Evolutionary conservation across 2,888 invertebrate genomes (phyloP), one percentile per base, ranked within the genome.

Genomic region (Cheilosia scutellata): DNA sequence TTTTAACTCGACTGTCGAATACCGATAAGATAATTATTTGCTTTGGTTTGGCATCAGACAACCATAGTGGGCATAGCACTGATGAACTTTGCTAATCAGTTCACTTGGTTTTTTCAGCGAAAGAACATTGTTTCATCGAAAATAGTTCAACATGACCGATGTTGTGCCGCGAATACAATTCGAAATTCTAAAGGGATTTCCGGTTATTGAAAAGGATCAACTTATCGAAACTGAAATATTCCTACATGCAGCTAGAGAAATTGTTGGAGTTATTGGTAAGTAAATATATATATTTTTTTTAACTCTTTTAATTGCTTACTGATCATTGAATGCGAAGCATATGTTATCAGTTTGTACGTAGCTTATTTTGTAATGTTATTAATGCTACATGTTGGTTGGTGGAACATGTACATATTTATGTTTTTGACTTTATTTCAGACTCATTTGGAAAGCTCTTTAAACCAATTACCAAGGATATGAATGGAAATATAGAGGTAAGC

Each of bases 381-480:
- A 27, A 20, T 16, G 13, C 13, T 20, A 25, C n/a, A 6, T 33
- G 3, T 33, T 33, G 20, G 20, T 20, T 20, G 20, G 20, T 20
- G 20, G 20, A 20, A 20, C 20, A 16, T 2, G 20, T 16, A 44
- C 5, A 40, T 55, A 57, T 57, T 53, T 25, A 25, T n/a, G 13
- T 37, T 31, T 42, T 42, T 16, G 0, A 13, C n/a, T 78, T 40
- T 1, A 2, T 72, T 94, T 87, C 93, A 96, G 96, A 96, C 89
- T 94, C 94, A 88, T 94, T 96, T 90, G 96, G 96, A 65, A 95
- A 94, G 91, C 92, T 95, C 16, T 96, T 96, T 91, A 93, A 95
- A 57, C 96, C 96, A 31, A 95, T 96, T 49, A 95, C 95, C 89
- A 94, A 94, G 91, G 96, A 97, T 90, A 95, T 97, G 94, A 94